Evolutionary conservation across 2,113 vertebrate genomes (phyloP).

Genomic region (Chiloscyllium plagiosum): DNA sequence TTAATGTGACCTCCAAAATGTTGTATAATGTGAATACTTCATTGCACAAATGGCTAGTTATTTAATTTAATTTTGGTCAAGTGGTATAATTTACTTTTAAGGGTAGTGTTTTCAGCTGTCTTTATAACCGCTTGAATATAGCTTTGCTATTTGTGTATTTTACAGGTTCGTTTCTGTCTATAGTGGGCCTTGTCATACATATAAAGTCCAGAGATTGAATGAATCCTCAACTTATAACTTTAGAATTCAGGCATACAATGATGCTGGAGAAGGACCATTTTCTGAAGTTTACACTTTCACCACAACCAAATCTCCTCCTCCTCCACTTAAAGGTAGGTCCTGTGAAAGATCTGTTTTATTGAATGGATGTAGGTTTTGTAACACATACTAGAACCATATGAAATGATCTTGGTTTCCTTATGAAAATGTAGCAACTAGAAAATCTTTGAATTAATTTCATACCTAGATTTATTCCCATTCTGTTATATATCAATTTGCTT

Average conservation of each 20-base stretch:
- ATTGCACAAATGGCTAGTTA: background rate
- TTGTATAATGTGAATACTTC: background rate
- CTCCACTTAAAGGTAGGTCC: conserved; percentile 63
- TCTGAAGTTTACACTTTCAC: conserved; percentile 64
- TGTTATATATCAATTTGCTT: background rate
- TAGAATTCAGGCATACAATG: conserved; percentile 65
- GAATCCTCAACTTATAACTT: conserved; percentile 67
- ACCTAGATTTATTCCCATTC: background rate
- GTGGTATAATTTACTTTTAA: background rate
- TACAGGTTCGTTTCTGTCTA: conserved; percentile 65
- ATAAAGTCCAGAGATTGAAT: conserved; percentile 65
- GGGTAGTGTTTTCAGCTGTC: background rate
- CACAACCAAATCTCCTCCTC: conserved; percentile 65
- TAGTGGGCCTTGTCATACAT: conserved; percentile 62
- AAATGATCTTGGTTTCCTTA: background rate
- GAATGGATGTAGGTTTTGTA: background rate
- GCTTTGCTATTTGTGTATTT: background rate
- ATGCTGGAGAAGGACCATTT: conserved; percentile 61
- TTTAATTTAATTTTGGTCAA: background rate
- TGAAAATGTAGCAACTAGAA: background rate
- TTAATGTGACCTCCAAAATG: background rate
- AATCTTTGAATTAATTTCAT: background rate
- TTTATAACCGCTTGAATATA: background rate
- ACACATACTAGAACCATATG: background rate
- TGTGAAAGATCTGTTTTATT: background rate